Evolutionary conservation across 2,888 invertebrate genomes (phyloP).

Genomic region (Scaptomyza flava): DNA sequence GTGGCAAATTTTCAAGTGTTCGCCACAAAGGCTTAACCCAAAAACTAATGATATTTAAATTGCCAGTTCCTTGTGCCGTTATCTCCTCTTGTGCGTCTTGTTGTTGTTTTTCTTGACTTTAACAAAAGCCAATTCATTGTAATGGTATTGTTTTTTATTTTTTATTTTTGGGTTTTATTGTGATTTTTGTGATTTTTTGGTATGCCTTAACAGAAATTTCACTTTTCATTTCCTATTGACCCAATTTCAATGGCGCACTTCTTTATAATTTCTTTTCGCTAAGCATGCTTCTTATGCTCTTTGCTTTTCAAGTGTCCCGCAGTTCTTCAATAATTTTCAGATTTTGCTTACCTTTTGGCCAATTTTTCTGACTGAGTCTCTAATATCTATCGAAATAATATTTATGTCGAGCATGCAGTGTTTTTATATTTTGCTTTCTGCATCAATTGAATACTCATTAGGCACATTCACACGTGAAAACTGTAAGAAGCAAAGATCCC

Average conservation of each 20-base stretch:
- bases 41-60: slow-evolving; percentile 80
- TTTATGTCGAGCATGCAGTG: slow-evolving; percentile 44
- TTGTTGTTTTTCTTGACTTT: neutral
- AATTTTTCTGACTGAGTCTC: slow-evolving; percentile 25
- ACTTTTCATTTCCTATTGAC: slow-evolving; percentile 83
- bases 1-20: slow-evolving; percentile 77
- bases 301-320: slow-evolving; percentile 67
- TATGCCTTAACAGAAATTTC: slow-evolving; percentile 67
- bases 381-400: slow-evolving; percentile 65
- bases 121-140: slow-evolving; percentile 47
- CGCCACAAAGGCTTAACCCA: slow-evolving; percentile 74
- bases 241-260: slow-evolving; percentile 73
- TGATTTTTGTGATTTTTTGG: slow-evolving; percentile 1
- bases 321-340: slow-evolving; percentile 54
- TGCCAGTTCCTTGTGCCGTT: slow-evolving; percentile 73
- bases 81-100: slow-evolving; percentile 2
- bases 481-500: slow-evolving; percentile 20
- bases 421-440: slow-evolving; percentile 49
- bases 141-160: slow-evolving; percentile 21
- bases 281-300: slow-evolving; percentile 46
- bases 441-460: slow-evolving; percentile 78
- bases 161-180: neutral
- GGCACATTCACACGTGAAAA: slow-evolving; percentile 68
- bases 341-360: slow-evolving; percentile 1
- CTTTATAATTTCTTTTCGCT: slow-evolving; percentile 65